These are phyloP conservation scores for Suncus etruscus DNA, from an alignment of 2,113 vertebrate genomes.

Conservation along the genomic window DNA sequence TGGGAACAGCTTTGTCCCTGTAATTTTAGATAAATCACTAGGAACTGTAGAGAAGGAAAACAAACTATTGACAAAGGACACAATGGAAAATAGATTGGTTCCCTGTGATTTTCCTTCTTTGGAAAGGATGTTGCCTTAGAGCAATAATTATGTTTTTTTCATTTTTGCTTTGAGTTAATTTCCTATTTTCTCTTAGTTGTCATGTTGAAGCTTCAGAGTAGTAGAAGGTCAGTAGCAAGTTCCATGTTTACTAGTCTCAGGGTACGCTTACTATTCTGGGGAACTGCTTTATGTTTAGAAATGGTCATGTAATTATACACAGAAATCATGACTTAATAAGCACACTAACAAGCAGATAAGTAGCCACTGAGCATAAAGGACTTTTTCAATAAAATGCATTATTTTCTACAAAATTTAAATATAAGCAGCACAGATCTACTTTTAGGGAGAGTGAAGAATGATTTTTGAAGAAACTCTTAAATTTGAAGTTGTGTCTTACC, in stretches of 20 bases:
- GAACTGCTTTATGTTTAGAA: not conserved
- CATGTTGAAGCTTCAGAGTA: slow-evolving; percentile 41
- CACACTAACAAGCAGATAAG: not conserved
- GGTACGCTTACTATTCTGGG: not conserved
- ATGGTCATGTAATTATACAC: not conserved
- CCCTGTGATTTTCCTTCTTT: not conserved
- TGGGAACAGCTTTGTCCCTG: not conserved
- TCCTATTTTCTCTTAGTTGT: slow-evolving; percentile 12
- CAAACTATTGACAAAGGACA: not conserved
- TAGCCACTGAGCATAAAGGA: slow-evolving; percentile 10
- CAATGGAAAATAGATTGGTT: not conserved
- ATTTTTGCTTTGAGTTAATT: slow-evolving; percentile 14
- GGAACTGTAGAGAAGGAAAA: not conserved
- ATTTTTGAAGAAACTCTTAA: slow-evolving; percentile 67
- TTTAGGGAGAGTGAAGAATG: slow-evolving; percentile 47
- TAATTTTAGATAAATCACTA: slow-evolving; percentile 38
- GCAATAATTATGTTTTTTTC: slow-evolving; percentile 52
- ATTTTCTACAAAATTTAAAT: slow-evolving; percentile 66
- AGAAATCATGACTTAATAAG: not conserved
- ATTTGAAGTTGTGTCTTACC: slow-evolving; percentile 59
- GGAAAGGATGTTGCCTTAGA: not conserved
- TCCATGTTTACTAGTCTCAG: not conserved
- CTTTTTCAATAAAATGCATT: not conserved
- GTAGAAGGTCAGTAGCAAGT: slow-evolving; percentile 16
- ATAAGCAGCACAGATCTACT: slow-evolving; percentile 62